Base-by-base conservation (phyloP, 1,140 invertebrate genomes). In the Globodera rostochiensis region DNA sequence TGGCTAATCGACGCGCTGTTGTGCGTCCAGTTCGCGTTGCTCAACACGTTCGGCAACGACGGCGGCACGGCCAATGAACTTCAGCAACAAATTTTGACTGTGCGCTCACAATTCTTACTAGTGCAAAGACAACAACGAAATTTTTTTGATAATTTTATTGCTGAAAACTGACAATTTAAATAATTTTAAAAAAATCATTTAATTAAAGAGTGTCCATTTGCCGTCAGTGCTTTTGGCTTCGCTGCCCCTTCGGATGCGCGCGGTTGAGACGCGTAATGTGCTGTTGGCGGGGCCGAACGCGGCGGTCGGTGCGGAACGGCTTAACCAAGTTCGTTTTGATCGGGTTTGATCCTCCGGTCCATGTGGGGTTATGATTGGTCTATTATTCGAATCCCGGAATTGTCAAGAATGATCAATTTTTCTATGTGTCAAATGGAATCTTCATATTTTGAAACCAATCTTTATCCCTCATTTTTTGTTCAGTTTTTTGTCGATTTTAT, bases 401-500 rank as follows among this genome's bases (percentile, higher is more conserved):
- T 36, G 5, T 53, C 36, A 36, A 36, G 25, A 64, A 9, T 53
- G 74, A n/a, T 53, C 69, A 6, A 7, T 60, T 67, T 47, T n/a
- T 73, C 15, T 57, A n/a, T n/a, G 19, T 77, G 9, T 8, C 53
- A 8, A 47, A 57, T 71, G 57, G 21, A 77, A 25, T 47, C 36
- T n/a, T 67, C 45, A 67, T 53, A 36, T 36, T 36, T 25, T 36
- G 36, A 36, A 36, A 36, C 36, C 36, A 36, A 36, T 36, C 36
- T 36, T 36, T 36, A 36, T 36, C 1, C 36, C 36, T 1, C 36
- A 2, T 36, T 36, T 36, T 36, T 36, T 36, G 36, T 79, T 64
- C 67, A 79, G 77, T 50, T 79, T 8, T 79, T 79, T 46, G 77
- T 13, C 1, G 5, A 79, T 19, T 79, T 79, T 49, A 6, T 74